These are phyloP conservation scores for Sesia apiformis DNA, from an alignment of 2,888 invertebrate species.

Conservation along the genomic window DNA sequence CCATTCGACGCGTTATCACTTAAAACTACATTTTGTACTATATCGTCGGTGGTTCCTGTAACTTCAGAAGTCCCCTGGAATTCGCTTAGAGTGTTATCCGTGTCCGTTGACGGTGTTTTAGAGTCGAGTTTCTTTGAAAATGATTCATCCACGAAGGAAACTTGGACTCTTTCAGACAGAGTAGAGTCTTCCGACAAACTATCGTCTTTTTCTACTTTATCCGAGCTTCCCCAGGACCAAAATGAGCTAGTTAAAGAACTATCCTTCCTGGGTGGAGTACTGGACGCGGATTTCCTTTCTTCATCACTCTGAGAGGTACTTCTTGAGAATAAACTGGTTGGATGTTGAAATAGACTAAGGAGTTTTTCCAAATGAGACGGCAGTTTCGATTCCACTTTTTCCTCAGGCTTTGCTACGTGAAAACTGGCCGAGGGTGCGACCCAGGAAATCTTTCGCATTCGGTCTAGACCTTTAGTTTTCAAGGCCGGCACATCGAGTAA, in stretches of 20 bases:
- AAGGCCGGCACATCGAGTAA: conserved; percentile 60
- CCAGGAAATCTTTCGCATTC: conserved; percentile 77
- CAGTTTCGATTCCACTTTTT: conserved; percentile 45
- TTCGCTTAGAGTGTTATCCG: conserved; percentile 62
- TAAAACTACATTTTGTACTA: conserved; percentile 72
- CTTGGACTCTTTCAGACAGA: conserved; percentile 61
- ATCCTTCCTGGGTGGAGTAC: conserved; percentile 61
- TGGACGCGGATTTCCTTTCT: conserved; percentile 52
- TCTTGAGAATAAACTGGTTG: conserved; percentile 75
- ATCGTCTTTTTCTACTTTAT: conserved; percentile 33
- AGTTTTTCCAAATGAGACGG: conserved; percentile 79
- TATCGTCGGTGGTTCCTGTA: conserved; percentile 59
- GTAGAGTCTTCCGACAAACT: conserved; percentile 62
- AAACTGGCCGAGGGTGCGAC: conserved; percentile 67
- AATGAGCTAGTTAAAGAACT: conserved; percentile 59
- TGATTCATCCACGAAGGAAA: conserved; percentile 61
- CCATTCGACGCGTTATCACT: conserved; percentile 38
- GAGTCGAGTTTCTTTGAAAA: conserved; percentile 61
- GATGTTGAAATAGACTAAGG: conserved; percentile 78
- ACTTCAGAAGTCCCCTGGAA: conserved; percentile 39
- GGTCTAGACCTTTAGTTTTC: conserved; percentile 50
- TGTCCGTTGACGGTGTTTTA: conserved; percentile 64
- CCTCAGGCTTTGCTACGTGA: conserved; percentile 49
- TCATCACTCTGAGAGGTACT: conserved; percentile 39
- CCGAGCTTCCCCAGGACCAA: conserved; percentile 64